Evolutionary conservation across 2,888 invertebrate genomes (phyloP).

Genomic region (Dyspetes luteomarginatus): DNA sequence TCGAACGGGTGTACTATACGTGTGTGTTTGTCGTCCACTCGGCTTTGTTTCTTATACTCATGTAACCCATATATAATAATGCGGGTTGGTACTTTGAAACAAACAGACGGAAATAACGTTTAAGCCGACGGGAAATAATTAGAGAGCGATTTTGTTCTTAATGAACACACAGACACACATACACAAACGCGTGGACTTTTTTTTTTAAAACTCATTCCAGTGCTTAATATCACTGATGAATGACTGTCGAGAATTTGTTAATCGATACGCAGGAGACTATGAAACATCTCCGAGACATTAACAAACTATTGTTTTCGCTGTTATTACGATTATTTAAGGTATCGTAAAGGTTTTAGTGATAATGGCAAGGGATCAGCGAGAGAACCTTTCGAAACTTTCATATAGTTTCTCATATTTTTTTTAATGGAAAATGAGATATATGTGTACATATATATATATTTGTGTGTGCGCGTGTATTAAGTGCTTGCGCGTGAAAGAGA

Average conservation of each 20-base stretch:
- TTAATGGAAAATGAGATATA: background rate
- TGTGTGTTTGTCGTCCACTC: background rate
- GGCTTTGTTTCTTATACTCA: background rate
- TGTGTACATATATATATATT: background rate
- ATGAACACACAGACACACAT: background rate
- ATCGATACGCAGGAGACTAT: background rate
- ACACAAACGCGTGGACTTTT: background rate
- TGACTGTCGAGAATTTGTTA: constrained; percentile 36
- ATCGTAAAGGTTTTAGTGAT: constrained; percentile 8
- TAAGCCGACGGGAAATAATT: constrained; percentile 23
- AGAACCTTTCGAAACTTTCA: constrained; percentile 58
- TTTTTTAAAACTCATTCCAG: background rate
- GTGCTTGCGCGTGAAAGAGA: constrained; percentile 38
- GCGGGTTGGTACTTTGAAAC: background rate
- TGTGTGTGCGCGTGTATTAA: background rate
- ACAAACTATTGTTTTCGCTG: constrained; percentile 34
- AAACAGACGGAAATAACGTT: constrained; percentile 9
- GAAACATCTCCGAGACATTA: constrained; percentile 15
- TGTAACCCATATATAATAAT: too few species aligned
- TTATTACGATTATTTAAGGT: constrained; percentile 1
- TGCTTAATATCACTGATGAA: background rate
- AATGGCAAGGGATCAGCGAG: constrained; percentile 7
- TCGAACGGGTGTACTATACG: constrained; percentile 8
- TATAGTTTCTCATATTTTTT: constrained; percentile 56
- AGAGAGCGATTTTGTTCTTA: constrained; percentile 23